phyloP scores from a whole-genome alignment of 2,888 invertebrate genomes.

The Cosmia trapezina region DNA sequence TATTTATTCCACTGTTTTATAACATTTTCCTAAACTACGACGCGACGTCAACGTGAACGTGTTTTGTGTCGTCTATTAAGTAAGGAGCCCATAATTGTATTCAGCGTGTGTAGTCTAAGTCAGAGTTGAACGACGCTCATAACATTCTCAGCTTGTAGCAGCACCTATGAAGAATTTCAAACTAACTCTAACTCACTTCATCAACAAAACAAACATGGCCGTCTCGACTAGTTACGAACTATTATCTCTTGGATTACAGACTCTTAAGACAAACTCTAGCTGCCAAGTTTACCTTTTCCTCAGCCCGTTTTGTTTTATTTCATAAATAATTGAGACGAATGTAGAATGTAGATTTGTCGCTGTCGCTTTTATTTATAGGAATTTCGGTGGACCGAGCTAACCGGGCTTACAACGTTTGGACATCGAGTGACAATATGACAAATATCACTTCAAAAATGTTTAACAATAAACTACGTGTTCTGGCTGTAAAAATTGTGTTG shows the following conservation, averaged over 20 bases:
- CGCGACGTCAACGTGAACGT: constrained; percentile 1
- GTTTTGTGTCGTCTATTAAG: constrained; percentile 29
- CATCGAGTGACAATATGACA: constrained; percentile 37
- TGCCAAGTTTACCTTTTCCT: constrained; percentile 70
- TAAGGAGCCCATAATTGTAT: constrained; percentile 48
- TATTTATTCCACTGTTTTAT: constrained; percentile 3
- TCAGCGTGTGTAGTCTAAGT: constrained; percentile 53
- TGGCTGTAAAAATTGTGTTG: not conserved
- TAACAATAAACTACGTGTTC: constrained; percentile 10
- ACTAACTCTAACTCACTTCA: constrained; percentile 80
- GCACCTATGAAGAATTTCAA: constrained; percentile 79
- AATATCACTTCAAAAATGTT: constrained; percentile 21
- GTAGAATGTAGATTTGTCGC: constrained; percentile 32
- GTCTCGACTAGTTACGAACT: constrained; percentile 83
- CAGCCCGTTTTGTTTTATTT: constrained; percentile 67
- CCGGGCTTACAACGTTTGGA: constrained; percentile 19
- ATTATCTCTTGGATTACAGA: constrained; percentile 83
- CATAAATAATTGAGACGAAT: constrained; percentile 58
- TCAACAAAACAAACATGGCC: constrained; percentile 84
- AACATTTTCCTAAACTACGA: constrained; percentile 21
- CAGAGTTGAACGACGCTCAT: constrained; percentile 65
- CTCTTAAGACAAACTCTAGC: constrained; percentile 77
- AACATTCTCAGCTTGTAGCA: constrained; percentile 72
- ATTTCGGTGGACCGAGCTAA: constrained; percentile 6
- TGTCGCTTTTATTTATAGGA: constrained; percentile 21